A percentile compares a stretch with the other conserved stretches of the same genome.
Evolutionary conservation across 2,797 vertebrate genomes (phyloP).

Genomic region (Lepus oiostolus): DNA sequence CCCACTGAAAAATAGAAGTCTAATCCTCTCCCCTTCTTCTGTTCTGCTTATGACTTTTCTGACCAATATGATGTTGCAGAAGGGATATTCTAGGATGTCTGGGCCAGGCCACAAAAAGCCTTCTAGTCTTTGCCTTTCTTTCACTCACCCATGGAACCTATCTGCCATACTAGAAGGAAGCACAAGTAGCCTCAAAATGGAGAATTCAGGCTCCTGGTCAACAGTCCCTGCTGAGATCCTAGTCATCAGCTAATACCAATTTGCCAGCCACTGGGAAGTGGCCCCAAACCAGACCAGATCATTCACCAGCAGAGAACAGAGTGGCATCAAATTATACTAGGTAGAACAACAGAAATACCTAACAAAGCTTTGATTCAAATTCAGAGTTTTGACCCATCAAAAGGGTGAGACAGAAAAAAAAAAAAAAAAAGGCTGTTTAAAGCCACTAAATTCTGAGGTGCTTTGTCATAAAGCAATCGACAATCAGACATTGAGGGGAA

Average conservation of each 20-base stretch:
- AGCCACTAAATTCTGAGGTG: neutral
- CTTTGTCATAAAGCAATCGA: neutral
- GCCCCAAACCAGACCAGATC: neutral
- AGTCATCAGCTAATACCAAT: neutral
- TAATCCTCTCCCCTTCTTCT: neutral
- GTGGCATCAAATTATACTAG: neutral
- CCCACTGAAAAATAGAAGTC: neutral
- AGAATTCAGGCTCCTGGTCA: neutral
- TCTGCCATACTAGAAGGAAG: neutral
- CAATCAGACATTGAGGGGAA: neutral
- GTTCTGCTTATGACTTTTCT: neutral
- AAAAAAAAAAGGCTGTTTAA: neutral
- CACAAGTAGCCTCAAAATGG: neutral
- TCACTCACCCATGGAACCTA: neutral
- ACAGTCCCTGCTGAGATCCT: neutral
- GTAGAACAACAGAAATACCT: neutral
- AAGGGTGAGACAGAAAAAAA: neutral
- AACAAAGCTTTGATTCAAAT: neutral
- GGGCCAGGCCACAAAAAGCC: neutral
- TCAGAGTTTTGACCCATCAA: neutral
- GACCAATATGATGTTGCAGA: neutral
- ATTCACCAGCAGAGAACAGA: neutral
- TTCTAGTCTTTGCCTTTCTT: neutral
- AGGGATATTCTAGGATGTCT: neutral
- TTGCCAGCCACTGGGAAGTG: neutral